phyloP scores from a whole-genome alignment of 2,113 vertebrate genomes.

The Actinemys pallida region DNA sequence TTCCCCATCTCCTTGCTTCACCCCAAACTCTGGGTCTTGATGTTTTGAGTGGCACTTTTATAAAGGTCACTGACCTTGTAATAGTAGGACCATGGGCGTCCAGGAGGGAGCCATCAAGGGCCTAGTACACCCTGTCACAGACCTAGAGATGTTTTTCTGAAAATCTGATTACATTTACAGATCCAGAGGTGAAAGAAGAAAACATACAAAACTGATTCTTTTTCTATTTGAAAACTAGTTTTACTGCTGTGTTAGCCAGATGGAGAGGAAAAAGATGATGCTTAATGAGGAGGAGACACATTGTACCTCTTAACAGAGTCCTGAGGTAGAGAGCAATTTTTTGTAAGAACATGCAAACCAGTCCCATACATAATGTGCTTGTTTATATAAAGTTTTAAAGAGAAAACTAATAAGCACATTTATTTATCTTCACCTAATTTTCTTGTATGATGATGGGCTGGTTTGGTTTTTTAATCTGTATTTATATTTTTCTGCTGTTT shows the following conservation, averaged over 20 bases:
- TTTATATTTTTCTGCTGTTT: slow-evolving; percentile 19
- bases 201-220: slow-evolving; percentile 35
- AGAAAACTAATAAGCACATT: slow-evolving; percentile 34
- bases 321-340: slow-evolving; percentile 48
- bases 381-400: slow-evolving; percentile 24
- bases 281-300: slow-evolving; percentile 65
- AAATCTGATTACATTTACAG: not conserved
- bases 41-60: not conserved
- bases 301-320: slow-evolving; percentile 51
- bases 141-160: not conserved
- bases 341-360: slow-evolving; percentile 40
- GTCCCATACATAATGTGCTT: slow-evolving; percentile 24
- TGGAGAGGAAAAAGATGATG: slow-evolving; percentile 37
- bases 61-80: not conserved
- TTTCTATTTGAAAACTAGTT: slow-evolving; percentile 56
- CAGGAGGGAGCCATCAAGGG: not conserved
- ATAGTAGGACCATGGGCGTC: not conserved
- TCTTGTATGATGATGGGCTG: slow-evolving; percentile 13
- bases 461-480: slow-evolving; percentile 2
- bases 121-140: not conserved
- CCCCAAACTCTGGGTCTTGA: not conserved
- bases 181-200: slow-evolving; percentile 27
- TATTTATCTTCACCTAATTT: slow-evolving; percentile 35
- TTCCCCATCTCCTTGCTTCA: not conserved
- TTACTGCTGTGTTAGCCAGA: slow-evolving; percentile 59